Conservation (phyloP, 2,113 vertebrate species). For the Bambusicola thoracicus region DNA sequence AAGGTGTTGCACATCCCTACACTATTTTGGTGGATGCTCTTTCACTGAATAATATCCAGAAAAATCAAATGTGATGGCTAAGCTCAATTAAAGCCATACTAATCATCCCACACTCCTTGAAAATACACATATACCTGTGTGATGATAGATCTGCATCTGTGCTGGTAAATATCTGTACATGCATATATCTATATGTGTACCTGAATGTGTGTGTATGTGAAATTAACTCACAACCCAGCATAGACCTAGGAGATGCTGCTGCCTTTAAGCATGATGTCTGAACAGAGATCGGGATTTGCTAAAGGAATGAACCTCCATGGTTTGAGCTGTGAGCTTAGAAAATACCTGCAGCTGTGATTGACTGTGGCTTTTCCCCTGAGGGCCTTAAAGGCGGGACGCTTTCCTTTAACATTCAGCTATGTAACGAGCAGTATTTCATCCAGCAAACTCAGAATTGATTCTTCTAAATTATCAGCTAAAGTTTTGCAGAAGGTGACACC, state of each 20-base stretch:
- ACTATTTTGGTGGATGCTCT: accelerated
- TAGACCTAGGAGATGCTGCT: accelerated
- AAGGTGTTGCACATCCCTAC: neutral
- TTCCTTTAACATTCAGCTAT: neutral
- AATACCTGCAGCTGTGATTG: neutral
- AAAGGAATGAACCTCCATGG: neutral
- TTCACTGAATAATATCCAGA: neutral
- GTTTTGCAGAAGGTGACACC: neutral
- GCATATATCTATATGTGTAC: accelerated
- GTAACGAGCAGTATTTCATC: neutral
- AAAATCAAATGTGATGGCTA: neutral
- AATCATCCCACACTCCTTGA: neutral
- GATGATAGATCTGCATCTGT: accelerated
- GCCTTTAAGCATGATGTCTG: neutral
- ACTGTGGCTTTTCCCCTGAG: neutral
- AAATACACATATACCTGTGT: neutral
- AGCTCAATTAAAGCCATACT: neutral
- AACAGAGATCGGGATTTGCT: neutral
- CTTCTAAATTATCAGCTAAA: neutral
- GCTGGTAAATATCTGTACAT: neutral
- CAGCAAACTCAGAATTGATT: neutral
- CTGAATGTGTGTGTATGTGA: neutral
- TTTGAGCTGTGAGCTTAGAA: neutral
- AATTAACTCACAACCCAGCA: neutral
- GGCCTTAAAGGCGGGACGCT: neutral